Evolutionary conservation across 1,140 invertebrate genomes (phyloP), one percentile per base, ranked within the genome.

Genomic region (Monochamus saltuarius): DNA sequence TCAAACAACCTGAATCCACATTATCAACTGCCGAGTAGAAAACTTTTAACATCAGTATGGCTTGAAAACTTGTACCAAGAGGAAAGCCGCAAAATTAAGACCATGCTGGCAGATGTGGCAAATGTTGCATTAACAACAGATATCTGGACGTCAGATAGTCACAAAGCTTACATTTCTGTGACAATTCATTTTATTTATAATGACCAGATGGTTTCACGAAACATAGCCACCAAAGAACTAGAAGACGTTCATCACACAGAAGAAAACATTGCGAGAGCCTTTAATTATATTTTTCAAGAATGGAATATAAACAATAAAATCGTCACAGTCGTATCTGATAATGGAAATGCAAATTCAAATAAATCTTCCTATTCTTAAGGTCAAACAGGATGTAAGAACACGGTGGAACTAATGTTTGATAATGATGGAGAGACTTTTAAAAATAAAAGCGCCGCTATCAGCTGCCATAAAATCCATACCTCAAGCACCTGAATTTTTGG

Each of bases 81-180:
- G 59, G 47, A 58, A 68, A 69, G 51, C 56, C 57, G 43, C 10
- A 61, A 39, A 38, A 3, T 40, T 62, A 4, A 61, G 39, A 35
- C 47, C n/a, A 19, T 64, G 37, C 51, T 43, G 47, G 53, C 43
- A 43, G 54, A 61, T 22, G 16, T 51, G 46, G 11, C 13, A 9
- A 10, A 68, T 65, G 35, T 70, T 55, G 61, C 66, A 1, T 37
- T 70, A 19, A 72, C 70, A 29, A 62, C 60, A 39, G 68, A 65
- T 59, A 67, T 72, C 37, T 72, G 64, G 68, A 63, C 66, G n/a
- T 72, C 70, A 11, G 70, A 72, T 45, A 70, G 63, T 56, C 61
- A 71, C 54, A 70, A 65, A 62, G 55, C 66, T 11, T 39, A 61
- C 61, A 67, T 70, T 50, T 64, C 62, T 52, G 6, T 67, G 38